phyloP scores from a whole-genome alignment of 2,797 vertebrate genomes.

The Myiotriccus ornatus region DNA sequence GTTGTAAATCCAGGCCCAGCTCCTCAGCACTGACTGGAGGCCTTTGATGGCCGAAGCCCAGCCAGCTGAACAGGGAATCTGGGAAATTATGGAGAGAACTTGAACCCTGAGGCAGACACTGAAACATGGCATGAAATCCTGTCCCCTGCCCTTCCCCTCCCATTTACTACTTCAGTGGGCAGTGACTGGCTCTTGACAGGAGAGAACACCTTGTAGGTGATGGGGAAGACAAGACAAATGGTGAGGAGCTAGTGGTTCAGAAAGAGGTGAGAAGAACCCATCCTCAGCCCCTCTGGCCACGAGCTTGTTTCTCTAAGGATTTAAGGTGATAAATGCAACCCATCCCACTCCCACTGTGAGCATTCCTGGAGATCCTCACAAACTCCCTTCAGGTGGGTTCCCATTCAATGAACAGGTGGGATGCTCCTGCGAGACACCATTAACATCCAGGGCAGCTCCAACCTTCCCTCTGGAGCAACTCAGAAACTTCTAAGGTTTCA shows the following conservation, averaged over 20 bases:
- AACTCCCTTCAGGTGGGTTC: background rate
- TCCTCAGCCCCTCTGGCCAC: background rate
- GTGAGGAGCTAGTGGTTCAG: background rate
- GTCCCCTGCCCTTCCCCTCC: background rate
- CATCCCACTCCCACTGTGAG: background rate
- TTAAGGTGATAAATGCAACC: background rate
- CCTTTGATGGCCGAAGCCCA: background rate
- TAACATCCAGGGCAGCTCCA: background rate
- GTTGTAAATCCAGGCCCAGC: background rate
- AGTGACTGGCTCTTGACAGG: background rate
- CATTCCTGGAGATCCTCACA: background rate
- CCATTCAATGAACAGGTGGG: rapidly evolving
- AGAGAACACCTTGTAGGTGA: background rate
- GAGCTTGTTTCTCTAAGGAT: background rate
- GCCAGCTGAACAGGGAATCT: background rate
- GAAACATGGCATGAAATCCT: background rate
- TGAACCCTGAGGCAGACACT: background rate
- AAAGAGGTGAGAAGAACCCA: background rate
- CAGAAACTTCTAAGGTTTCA: background rate
- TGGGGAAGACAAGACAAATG: background rate
- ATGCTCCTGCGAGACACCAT: background rate
- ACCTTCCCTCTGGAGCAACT: background rate
- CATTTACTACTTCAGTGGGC: background rate
- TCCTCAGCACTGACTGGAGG: background rate
- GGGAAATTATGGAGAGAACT: background rate